phyloP scores from a whole-genome alignment of 92 coral and sea anemone genomes.

The Phenganax subtilis region DNA sequence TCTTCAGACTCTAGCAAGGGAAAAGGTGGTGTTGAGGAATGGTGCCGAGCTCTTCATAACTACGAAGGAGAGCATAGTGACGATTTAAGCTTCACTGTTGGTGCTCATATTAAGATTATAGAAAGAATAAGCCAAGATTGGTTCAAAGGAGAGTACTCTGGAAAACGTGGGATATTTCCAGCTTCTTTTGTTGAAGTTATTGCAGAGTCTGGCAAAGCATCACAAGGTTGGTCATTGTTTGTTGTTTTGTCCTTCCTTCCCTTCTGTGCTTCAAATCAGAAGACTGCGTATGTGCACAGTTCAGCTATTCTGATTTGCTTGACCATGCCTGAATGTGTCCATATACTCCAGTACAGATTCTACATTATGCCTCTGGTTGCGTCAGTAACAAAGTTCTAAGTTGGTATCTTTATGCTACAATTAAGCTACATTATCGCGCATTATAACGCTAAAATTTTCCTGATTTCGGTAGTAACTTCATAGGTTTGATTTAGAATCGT shows the following conservation, averaged over 20 bases:
- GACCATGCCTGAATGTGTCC: too few relatives aligned
- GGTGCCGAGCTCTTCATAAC: conserved; percentile 49
- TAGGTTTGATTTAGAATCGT: conserved; percentile 1
- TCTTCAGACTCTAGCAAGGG: background rate
- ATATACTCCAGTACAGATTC: too few relatives aligned
- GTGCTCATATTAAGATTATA: conserved; percentile 31
- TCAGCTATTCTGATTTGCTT: too few relatives aligned
- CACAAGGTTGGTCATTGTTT: conserved; percentile 18
- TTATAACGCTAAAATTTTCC: too few relatives aligned
- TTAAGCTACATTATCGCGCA: too few relatives aligned
- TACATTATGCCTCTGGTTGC: too few relatives aligned
- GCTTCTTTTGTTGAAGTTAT: conserved; percentile 45
- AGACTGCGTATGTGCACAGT: background rate
- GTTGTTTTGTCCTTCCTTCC: background rate
- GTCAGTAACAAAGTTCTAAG: too few relatives aligned
- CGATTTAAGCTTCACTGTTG: conserved; percentile 46
- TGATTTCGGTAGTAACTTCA: background rate
- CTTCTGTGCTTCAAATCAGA: background rate
- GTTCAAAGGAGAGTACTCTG: conserved; percentile 45
- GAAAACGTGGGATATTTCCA: conserved; percentile 53
- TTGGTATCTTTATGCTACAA: too few relatives aligned
- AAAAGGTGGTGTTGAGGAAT: background rate
- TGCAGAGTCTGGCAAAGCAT: background rate
- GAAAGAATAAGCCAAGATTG: conserved; percentile 44
- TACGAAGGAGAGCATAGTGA: conserved; percentile 40